A percentile compares a stretch with the other conserved stretches of the same genome.
phyloP scores from a whole-genome alignment of 2,797 vertebrate genomes.

The Liasis olivaceus region DNA sequence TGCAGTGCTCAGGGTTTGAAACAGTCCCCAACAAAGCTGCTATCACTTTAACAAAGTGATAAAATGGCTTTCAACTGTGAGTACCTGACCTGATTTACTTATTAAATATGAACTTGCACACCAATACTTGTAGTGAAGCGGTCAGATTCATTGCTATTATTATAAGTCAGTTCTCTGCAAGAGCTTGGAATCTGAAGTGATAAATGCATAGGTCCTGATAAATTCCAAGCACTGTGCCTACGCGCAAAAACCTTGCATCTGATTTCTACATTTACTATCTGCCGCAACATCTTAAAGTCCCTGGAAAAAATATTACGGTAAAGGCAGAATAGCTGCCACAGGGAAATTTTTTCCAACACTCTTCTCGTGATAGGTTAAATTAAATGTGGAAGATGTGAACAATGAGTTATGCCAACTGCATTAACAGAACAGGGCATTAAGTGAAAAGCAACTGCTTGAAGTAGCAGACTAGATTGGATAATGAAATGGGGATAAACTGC shows the following conservation, averaged over 20 bases:
- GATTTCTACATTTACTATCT: conserved; percentile 52
- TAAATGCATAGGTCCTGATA: conserved; percentile 58
- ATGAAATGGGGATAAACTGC: not conserved
- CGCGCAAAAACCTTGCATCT: conserved; percentile 44
- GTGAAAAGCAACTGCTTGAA: not conserved
- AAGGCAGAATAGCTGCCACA: not conserved
- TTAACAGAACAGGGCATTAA: not conserved
- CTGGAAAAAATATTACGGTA: not conserved
- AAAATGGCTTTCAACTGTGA: not conserved
- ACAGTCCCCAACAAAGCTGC: conserved; percentile 37
- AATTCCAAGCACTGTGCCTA: conserved; percentile 55
- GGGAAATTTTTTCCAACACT: too few relatives aligned
- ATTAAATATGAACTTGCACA: conserved; percentile 49
- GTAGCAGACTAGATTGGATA: not conserved
- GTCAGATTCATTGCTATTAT: conserved; percentile 45
- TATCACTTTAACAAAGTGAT: conserved; percentile 38
- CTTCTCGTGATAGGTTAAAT: not conserved
- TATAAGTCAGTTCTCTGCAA: conserved; percentile 55
- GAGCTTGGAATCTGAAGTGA: conserved; percentile 40
- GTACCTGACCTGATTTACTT: conserved; percentile 43
- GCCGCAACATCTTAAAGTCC: conserved; percentile 18
- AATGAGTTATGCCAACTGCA: not conserved
- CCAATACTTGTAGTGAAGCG: conserved; percentile 13
- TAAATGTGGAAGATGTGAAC: not conserved
- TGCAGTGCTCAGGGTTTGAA: conserved; percentile 31